Evolutionary conservation across 1,140 invertebrate genomes (phyloP).

Genomic region (Anastatus disparis): DNA sequence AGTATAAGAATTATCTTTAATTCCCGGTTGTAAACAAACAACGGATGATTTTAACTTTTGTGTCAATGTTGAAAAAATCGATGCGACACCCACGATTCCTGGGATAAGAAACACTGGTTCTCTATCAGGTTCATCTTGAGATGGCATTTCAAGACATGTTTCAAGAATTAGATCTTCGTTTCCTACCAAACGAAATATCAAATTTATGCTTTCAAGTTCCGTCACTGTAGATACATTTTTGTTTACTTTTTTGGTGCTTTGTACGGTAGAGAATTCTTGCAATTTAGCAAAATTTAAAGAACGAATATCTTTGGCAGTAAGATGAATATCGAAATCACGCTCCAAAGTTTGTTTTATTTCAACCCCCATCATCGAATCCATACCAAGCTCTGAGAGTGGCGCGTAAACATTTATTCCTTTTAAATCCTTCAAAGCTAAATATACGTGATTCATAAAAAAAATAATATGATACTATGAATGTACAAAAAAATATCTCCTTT

Average conservation of each 20-base stretch:
- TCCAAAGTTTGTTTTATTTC: constrained; percentile 84
- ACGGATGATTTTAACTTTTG: constrained; percentile 68
- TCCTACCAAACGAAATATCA: background rate
- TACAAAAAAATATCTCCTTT: too few species aligned
- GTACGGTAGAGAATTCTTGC: constrained; percentile 48
- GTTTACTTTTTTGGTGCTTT: constrained; percentile 47
- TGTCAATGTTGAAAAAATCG: constrained; percentile 66
- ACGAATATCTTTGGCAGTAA: constrained; percentile 79
- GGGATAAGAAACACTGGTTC: constrained; percentile 73
- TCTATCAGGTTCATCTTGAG: constrained; percentile 45
- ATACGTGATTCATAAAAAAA: too few species aligned
- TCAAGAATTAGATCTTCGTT: background rate
- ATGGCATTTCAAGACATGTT: background rate
- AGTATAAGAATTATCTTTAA: constrained; percentile 25
- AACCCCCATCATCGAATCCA: constrained; percentile 85
- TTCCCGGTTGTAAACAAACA: constrained; percentile 71
- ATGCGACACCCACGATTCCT: constrained; percentile 73
- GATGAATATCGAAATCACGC: constrained; percentile 76
- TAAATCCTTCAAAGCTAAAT: constrained; percentile 62
- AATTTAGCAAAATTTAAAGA: constrained; percentile 70
- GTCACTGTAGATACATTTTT: constrained; percentile 36
- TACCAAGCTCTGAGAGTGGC: constrained; percentile 78
- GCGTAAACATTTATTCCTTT: constrained; percentile 71
- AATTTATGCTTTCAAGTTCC: constrained; percentile 4
- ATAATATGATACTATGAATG: too few species aligned